Evolutionary conservation across 2,888 invertebrate species (phyloP).

Genomic region (Drosophila austrosaltans): DNA sequence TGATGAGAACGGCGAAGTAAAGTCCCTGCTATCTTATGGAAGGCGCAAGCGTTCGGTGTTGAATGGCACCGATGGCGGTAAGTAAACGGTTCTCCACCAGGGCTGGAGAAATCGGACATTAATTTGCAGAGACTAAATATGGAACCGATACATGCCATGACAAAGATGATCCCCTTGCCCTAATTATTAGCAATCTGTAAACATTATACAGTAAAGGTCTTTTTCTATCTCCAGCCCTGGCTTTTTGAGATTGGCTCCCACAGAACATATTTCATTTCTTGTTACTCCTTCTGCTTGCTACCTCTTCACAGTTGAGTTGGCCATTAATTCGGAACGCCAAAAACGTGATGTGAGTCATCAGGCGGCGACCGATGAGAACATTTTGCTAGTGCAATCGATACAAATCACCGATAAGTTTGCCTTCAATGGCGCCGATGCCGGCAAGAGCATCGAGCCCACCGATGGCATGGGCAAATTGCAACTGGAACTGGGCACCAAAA

Average conservation of each 20-base stretch:
- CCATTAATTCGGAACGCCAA: slow-evolving; percentile 77
- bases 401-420: slow-evolving; percentile 97
- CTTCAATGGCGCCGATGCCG: slow-evolving; percentile 86
- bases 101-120: slow-evolving; percentile 24
- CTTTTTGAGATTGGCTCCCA: slow-evolving; percentile 40
- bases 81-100: slow-evolving; percentile 61
- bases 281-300: slow-evolving; percentile 58
- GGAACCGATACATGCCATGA: background rate
- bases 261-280: slow-evolving; percentile 59
- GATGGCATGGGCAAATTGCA: slow-evolving; percentile 89
- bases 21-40: slow-evolving; percentile 93
- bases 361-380: slow-evolving; percentile 88
- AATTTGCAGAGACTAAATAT: background rate
- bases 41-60: slow-evolving; percentile 88
- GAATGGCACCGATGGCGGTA: slow-evolving; percentile 83
- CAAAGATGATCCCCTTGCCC: background rate
- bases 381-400: slow-evolving; percentile 94
- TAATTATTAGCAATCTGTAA: background rate
- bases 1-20: slow-evolving; percentile 91
- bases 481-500: slow-evolving; percentile 85
- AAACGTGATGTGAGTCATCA: slow-evolving; percentile 83
- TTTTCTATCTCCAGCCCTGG: slow-evolving; percentile 30
- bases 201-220: background rate
- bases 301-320: slow-evolving; percentile 62
- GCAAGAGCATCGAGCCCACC: slow-evolving; percentile 55